Evolutionary conservation across 1,140 invertebrate species (phyloP).

Genomic region (Drosophila novamexicana): DNA sequence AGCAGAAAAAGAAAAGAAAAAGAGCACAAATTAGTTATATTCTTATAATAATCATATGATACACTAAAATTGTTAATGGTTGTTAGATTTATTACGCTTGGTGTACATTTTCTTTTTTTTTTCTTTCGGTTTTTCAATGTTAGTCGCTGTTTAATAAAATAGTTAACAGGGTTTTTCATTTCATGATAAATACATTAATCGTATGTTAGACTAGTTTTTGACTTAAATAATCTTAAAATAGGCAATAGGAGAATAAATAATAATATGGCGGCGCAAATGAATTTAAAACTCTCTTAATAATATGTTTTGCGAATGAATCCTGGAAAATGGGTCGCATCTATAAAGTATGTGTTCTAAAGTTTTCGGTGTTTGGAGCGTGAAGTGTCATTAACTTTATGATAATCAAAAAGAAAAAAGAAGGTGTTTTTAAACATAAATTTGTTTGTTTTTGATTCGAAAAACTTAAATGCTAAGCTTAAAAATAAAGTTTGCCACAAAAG

Average conservation of each 20-base stretch:
- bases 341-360: slow-evolving; percentile 27
- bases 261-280: slow-evolving; percentile 72
- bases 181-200: slow-evolving; percentile 46
- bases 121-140: slow-evolving; percentile 43
- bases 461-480: slow-evolving; percentile 60
- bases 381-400: neutral
- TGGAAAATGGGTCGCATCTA: slow-evolving; percentile 32
- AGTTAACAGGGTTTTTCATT: slow-evolving; percentile 27
- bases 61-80: slow-evolving; percentile 73
- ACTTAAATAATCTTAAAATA: slow-evolving; percentile 63
- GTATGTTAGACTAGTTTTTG: slow-evolving; percentile 57
- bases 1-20: slow-evolving; percentile 84
- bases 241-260: slow-evolving; percentile 57
- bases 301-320: slow-evolving; percentile 11
- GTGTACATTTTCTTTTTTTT: slow-evolving; percentile 17
- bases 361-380: slow-evolving; percentile 16
- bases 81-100: slow-evolving; percentile 58
- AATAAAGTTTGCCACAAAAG: slow-evolving; percentile 60
- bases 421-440: slow-evolving; percentile 7
- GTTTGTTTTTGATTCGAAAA: slow-evolving; percentile 12
- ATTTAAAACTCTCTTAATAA: slow-evolving; percentile 32
- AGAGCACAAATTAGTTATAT: slow-evolving; percentile 84
- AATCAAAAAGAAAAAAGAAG: slow-evolving; percentile 11
- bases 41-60: slow-evolving; percentile 72
- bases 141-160: slow-evolving; percentile 58